Conservation (phyloP, 2,113 vertebrate species). For the Oncorhynchus tshawytscha region DNA sequence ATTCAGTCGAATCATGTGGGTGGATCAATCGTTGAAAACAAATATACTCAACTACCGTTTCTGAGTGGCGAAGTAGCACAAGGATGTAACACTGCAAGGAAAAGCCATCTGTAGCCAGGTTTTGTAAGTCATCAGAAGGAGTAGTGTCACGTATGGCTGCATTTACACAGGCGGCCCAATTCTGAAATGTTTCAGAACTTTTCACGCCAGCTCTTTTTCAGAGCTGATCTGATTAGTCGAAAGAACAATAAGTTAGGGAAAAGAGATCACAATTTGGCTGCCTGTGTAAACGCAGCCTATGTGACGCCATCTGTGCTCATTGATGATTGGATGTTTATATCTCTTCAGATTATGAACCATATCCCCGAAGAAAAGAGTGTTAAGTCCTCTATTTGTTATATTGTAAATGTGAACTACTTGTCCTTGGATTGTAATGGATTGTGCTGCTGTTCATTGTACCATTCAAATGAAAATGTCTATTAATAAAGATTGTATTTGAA, state of each 20-base stretch:
- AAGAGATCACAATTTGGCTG: no score
- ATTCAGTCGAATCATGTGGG: not conserved
- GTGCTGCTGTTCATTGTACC: constrained; percentile 72
- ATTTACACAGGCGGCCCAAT: not conserved
- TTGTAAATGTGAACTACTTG: constrained; percentile 68
- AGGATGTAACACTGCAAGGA: not conserved
- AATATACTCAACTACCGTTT: not conserved
- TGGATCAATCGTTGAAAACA: not conserved
- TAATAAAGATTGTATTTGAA: constrained; percentile 70
- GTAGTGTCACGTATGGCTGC: not conserved
- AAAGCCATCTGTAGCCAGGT: constrained; percentile 5
- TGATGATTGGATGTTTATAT: constrained; percentile 3
- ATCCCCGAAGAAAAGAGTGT: constrained; percentile 40
- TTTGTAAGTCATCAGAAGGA: not conserved
- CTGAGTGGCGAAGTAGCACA: not conserved
- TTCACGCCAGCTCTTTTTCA: not conserved
- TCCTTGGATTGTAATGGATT: constrained; percentile 68
- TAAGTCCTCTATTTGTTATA: constrained; percentile 50
- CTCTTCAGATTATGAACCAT: constrained; percentile 11
- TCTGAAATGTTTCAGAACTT: no score
- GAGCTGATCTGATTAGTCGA: no score
- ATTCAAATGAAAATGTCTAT: constrained; percentile 66
- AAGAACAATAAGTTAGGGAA: no score
- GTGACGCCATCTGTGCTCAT: not conserved
- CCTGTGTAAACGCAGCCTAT: no score